Percentiles rank a stretch among this genome's conserved stretches.
Evolutionary conservation across 2,113 vertebrate genomes (phyloP).

Genomic region (Passer montanus): DNA sequence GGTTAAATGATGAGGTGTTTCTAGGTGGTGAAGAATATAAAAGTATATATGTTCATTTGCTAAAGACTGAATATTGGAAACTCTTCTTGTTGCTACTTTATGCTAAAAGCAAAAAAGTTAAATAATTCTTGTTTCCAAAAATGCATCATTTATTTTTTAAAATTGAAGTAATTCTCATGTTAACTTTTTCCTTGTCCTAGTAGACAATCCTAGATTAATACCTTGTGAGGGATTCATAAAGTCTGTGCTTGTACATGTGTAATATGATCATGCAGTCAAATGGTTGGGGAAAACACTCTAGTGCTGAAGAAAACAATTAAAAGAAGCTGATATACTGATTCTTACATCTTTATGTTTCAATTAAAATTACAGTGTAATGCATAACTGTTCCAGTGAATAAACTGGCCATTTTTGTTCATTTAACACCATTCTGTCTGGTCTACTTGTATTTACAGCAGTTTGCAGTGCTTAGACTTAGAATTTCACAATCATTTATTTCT

Average conservation of each 20-base stretch:
- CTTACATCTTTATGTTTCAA: slow-evolving; percentile 74
- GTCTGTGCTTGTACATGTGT: slow-evolving; percentile 67
- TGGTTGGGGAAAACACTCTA: slow-evolving; percentile 70
- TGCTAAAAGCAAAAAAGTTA: slow-evolving; percentile 63
- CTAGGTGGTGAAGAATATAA: slow-evolving; percentile 65
- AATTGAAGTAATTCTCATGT: slow-evolving; percentile 57
- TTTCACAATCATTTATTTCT: not conserved
- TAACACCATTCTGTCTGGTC: slow-evolving; percentile 58
- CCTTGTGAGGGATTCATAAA: slow-evolving; percentile 66
- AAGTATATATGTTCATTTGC: slow-evolving; percentile 63
- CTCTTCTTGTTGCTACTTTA: slow-evolving; percentile 67
- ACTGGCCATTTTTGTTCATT: slow-evolving; percentile 79
- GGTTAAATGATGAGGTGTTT: slow-evolving; percentile 70
- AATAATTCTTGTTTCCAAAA: slow-evolving; percentile 63
- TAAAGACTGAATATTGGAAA: slow-evolving; percentile 62
- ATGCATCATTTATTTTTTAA: slow-evolving; percentile 67
- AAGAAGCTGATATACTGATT: slow-evolving; percentile 66
- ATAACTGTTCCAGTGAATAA: slow-evolving; percentile 81
- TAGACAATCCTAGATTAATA: slow-evolving; percentile 70
- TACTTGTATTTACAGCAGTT: not conserved
- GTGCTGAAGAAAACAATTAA: slow-evolving; percentile 70
- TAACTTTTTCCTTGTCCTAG: slow-evolving; percentile 61
- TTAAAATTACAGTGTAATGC: slow-evolving; percentile 77
- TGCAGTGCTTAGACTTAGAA: not conserved
- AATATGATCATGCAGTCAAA: slow-evolving; percentile 65